Conservation (phyloP, 2,888 invertebrate genomes). For the Drosophila niveifrons region DNA sequence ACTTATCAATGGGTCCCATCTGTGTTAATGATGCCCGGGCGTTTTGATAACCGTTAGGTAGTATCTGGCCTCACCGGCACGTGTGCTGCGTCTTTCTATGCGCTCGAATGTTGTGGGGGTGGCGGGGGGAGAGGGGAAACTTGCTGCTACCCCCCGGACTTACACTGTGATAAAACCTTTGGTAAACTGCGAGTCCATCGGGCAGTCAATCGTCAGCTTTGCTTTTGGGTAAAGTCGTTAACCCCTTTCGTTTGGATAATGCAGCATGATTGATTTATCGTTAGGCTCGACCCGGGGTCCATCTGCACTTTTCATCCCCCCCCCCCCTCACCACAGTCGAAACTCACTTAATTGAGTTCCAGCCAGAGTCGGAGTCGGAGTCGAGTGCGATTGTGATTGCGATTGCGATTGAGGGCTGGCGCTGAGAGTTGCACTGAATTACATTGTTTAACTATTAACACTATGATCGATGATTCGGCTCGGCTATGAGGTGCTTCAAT, state of each 20-base stretch:
- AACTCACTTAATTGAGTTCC: constrained; percentile 35
- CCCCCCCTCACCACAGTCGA: neutral
- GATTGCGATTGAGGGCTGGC: neutral
- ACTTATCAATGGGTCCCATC: constrained; percentile 67
- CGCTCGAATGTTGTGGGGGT: neutral
- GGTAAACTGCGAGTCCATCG: constrained; percentile 43
- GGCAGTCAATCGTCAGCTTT: constrained; percentile 62
- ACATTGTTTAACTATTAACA: constrained; percentile 32
- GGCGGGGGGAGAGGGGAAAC: neutral
- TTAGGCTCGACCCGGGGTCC: constrained; percentile 34
- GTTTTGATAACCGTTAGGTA: constrained; percentile 65
- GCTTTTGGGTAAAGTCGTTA: constrained; percentile 59
- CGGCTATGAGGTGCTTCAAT: neutral
- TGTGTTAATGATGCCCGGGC: constrained; percentile 68
- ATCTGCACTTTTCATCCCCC: constrained; percentile 22
- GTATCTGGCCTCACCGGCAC: constrained; percentile 49
- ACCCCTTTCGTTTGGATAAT: constrained; percentile 58
- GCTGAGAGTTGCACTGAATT: constrained; percentile 32
- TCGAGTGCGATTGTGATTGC: constrained; percentile 1
- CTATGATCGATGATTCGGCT: constrained; percentile 49
- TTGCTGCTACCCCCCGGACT: neutral
- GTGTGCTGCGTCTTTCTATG: constrained; percentile 34
- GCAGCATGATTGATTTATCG: constrained; percentile 66
- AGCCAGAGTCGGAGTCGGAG: no score
- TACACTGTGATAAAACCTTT: constrained; percentile 51